Evolutionary conservation across 2,888 invertebrate species (phyloP), one percentile per base, ranked within the genome.

Genomic region (Nomada lathburiana): DNA sequence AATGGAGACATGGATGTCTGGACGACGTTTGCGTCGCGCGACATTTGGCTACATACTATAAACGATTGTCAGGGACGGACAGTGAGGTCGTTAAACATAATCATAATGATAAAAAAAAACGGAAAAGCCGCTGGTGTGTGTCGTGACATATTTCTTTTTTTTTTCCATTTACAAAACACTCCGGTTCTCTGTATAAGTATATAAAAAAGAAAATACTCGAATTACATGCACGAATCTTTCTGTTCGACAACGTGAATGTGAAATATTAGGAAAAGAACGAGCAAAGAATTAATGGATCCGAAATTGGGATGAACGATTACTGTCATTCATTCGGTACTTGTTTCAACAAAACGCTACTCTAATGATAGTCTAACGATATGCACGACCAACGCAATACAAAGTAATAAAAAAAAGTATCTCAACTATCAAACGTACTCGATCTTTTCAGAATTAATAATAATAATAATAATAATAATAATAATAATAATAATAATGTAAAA

Each of bases 51-150:
- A 84, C 64, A 42, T 57, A 71, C 84, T 84, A 86, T 55, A 76
- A 86, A 84, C 86, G 87, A 86, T 86, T 86, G 86, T 86, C 87
- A 81, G 86, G 89, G 87, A 88, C 88, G 89, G 88, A 84, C 85
- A 87, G 75, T 76, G 76, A 77, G 74, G 67, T 88, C 53, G 63
- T 82, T 78, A 26, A 88, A 81, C 79, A 55, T 42, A 82, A 83
- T 36, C 36, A 36, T 36, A 36, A 0, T 36, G 7, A 36, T 36
- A 80, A 73, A 18, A 60, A 16, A n/a, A 42, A 79, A 67, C 71
- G 62, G 11, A 57, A 16, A n/a, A 42, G 79, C 64, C 71, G 64
- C 2, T 42, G 26, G 26, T 18, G 36, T 23, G 13, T 23, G 29
- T 18, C 10, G 47, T 10, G 11, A 36, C 11, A 4, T 50, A n/a